Evolutionary conservation across 2,113 vertebrate genomes (phyloP), one percentile per base, ranked within the genome.

Genomic region (Myiozetetes cayanensis): DNA sequence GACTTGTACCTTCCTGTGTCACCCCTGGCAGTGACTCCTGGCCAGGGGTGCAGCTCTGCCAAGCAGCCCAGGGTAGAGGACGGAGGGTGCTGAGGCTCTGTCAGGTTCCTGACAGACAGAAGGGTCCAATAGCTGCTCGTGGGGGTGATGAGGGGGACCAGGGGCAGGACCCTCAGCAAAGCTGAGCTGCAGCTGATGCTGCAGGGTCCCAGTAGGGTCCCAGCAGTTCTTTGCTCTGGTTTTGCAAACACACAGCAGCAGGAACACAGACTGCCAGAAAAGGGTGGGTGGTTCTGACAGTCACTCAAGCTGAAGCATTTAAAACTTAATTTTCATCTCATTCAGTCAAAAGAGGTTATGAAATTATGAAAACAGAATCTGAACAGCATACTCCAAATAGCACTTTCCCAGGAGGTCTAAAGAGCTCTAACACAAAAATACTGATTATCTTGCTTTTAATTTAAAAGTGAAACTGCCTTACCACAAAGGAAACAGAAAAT

Each of bases 71-170:
- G 0, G n/a, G 46, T 35, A 56, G 37, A 41, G 52, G 14, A 22
- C 3, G 2, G 50, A 55, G 62, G 27, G 19, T 62, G 78, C 68
- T 39, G 21, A 33, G 35, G 58, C 31, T 74, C 31, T 9, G 24
- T 16, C 1, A 3, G 41, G 23, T 44, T 80, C 58, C 68, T 18
- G 41, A 50, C 4, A 14, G 30, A 35, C 13, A 37, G 7, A 74
- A 50, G 15, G 3, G 7, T 3, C 14, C 50, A 23, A 30, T 0
- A 0, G 22, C 28, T 5, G 43, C 37, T 50, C 1, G 0, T 30
- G 15, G 67, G n/a, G 39, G n/a, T 37, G 53, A 1, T 7, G 13
- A 58, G 43, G 19, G 19, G 37, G 35, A 22, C 0, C 0, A 10
- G 8, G 31, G 24, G 16, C 19, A 27, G 44, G 33, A 76, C 19